Evolutionary conservation across 2,113 vertebrate species (phyloP), one percentile per base, ranked within the genome.

Genomic region (Cisticola juncidis): DNA sequence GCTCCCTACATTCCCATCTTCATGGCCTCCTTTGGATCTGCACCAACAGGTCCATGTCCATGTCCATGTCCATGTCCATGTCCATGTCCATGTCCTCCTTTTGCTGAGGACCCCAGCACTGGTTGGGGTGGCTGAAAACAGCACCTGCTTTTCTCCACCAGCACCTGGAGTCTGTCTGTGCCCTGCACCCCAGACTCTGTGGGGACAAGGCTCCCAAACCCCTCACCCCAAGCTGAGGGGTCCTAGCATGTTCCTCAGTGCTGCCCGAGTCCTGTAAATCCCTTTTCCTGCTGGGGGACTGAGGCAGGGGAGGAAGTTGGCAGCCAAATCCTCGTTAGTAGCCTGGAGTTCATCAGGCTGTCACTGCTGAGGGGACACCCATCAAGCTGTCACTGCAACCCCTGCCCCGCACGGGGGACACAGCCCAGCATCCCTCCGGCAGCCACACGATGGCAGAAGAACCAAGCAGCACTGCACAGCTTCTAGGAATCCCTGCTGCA

Each of bases 371-470:
- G 38, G 38, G 38, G 38, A 38, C 38, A 9, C 38, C 38, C 38
- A 38, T 44, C 42, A 44, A 44, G 42, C 42, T 44, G 42, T 44
- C 42, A 15, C 45, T 29, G 11, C 18, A 8, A 9, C 7, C 22
- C 38, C 42, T 9, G 11, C 0, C 26, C 9, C 0, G 0, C 31
- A 4, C 10, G 25, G 60, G 0, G 0, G 35, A 33, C 44, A 25
- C 28, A 40, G 72, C 51, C 45, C 83, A 40, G 86, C 68, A 19
- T 68, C 58, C 62, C 80, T 50, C 44, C 5, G 20, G 48, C 82
- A 83, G 71, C 93, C 95, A 92, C 95, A 91, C 38, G 86, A 58
- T 96, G 95, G 95, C 96, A 81, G 86, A 28, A 91, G 81, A 91
- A 60, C 33, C 92, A 91, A 93, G 74, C n/a, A 60, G 6, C 86